Conservation (phyloP, 2,888 invertebrate species). For the Brachycybe producta region DNA sequence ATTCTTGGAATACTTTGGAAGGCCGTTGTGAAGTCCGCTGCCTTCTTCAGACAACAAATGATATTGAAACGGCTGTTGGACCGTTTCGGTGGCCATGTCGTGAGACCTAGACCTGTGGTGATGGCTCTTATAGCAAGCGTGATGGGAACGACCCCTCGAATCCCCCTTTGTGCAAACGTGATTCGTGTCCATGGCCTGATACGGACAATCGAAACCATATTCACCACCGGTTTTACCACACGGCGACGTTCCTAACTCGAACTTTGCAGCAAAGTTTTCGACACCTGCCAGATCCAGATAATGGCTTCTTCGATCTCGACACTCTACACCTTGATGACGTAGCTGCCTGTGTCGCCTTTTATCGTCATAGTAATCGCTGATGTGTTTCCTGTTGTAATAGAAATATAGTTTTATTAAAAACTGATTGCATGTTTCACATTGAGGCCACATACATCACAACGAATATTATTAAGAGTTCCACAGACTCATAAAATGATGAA, state of each 20-base stretch:
- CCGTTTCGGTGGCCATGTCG: slow-evolving; percentile 27
- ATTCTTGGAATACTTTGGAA: background rate
- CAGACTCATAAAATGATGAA: too few species aligned
- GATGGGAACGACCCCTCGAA: background rate
- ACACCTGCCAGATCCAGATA: slow-evolving; percentile 35
- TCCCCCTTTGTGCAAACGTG: slow-evolving; percentile 22
- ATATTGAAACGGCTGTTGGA: slow-evolving; percentile 26
- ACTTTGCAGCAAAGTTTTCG: slow-evolving; percentile 32
- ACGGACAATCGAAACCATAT: too few species aligned
- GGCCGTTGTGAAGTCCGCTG: slow-evolving; percentile 23
- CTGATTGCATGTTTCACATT: too few species aligned
- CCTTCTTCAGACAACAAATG: slow-evolving; percentile 27
- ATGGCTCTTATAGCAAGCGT: slow-evolving; percentile 24
- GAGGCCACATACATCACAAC: too few species aligned
- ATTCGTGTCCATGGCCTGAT: slow-evolving; percentile 22
- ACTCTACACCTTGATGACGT: slow-evolving; percentile 25
- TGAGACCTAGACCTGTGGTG: slow-evolving; percentile 38
- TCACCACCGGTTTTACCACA: too few species aligned
- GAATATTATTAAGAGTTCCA: too few species aligned
- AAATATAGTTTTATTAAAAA: too few species aligned
- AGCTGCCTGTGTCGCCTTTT: slow-evolving; percentile 23
- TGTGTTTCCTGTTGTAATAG: too few species aligned
- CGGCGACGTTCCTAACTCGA: too few species aligned
- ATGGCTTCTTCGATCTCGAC: slow-evolving; percentile 27
- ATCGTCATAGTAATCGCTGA: too few species aligned